phyloP scores from a whole-genome alignment of 2,888 invertebrate genomes.

The Cheilosia vernalis region DNA sequence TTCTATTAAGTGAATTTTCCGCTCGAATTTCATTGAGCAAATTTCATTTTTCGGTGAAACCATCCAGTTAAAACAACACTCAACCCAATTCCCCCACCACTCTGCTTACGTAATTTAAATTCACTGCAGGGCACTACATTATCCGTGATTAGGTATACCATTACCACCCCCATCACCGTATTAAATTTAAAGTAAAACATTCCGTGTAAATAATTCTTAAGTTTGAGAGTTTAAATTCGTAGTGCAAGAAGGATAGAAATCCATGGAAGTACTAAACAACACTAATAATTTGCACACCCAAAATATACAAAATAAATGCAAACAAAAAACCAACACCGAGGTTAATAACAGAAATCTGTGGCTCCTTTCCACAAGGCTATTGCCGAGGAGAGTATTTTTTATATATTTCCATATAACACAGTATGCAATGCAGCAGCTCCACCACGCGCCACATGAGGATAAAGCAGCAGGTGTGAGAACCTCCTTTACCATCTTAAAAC shows the following conservation, averaged over 20 bases:
- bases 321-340: not conserved
- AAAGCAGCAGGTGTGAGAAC: conserved; percentile 20
- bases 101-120: conserved; percentile 1
- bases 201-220: conserved; percentile 10
- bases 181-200: conserved; percentile 13
- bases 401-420: conserved; percentile 27
- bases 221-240: not conserved
- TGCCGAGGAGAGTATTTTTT: conserved; percentile 22
- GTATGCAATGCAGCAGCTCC: not conserved
- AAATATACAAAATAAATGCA: not conserved
- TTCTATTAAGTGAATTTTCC: conserved; percentile 3
- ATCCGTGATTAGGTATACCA: conserved; percentile 1
- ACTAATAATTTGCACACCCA: not conserved
- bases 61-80: not conserved
- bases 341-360: not conserved
- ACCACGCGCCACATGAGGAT: not conserved
- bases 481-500: not conserved
- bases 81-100: not conserved
- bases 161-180: not conserved
- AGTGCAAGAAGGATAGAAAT: not conserved
- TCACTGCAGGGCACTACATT: conserved; percentile 5
- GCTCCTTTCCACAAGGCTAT: conserved; percentile 15
- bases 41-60: not conserved
- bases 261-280: not conserved
- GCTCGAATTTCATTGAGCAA: conserved; percentile 3